phyloP scores from a whole-genome alignment of 1,140 invertebrate genomes.

The Drosophila tristis region DNA sequence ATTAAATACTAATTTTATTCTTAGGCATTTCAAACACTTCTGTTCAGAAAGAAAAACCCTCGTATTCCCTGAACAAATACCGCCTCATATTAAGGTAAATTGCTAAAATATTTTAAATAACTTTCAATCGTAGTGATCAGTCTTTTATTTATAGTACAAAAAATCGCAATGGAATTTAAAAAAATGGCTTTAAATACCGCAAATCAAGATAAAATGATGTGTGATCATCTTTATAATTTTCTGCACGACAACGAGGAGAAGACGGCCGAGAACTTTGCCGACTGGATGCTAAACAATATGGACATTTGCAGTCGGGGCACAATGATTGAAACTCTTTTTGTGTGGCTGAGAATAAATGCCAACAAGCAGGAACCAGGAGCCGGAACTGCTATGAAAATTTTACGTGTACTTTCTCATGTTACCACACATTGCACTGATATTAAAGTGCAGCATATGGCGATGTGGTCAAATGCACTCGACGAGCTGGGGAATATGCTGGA shows the following conservation, averaged over 20 bases:
- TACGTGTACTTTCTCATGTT: slow-evolving; percentile 43
- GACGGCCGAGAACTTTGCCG: slow-evolving; percentile 26
- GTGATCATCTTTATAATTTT: too few relatives aligned
- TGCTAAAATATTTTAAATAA: too few relatives aligned
- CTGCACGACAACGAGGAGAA: slow-evolving; percentile 27
- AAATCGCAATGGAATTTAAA: too few relatives aligned
- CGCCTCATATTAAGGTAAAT: too few relatives aligned
- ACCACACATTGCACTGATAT: slow-evolving; percentile 47
- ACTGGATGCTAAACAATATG: slow-evolving; percentile 31
- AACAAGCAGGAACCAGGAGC: slow-evolving; percentile 2
- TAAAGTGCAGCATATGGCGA: slow-evolving; percentile 35
- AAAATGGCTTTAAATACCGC: too few relatives aligned
- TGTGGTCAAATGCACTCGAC: slow-evolving; percentile 21
- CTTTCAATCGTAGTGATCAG: too few relatives aligned
- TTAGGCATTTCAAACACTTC: too few relatives aligned
- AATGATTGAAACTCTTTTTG: background rate
- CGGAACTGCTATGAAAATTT: slow-evolving; percentile 24
- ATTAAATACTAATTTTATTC: too few relatives aligned
- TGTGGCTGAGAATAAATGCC: background rate
- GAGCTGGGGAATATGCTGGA: slow-evolving; percentile 13
- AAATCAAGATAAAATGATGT: too few relatives aligned
- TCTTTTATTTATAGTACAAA: too few relatives aligned
- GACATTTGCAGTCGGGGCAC: slow-evolving; percentile 19
- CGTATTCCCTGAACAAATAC: too few relatives aligned
- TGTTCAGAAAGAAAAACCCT: too few relatives aligned